Conservation (phyloP, 2,888 invertebrate species). For the Drosophila hawaiiensis region DNA sequence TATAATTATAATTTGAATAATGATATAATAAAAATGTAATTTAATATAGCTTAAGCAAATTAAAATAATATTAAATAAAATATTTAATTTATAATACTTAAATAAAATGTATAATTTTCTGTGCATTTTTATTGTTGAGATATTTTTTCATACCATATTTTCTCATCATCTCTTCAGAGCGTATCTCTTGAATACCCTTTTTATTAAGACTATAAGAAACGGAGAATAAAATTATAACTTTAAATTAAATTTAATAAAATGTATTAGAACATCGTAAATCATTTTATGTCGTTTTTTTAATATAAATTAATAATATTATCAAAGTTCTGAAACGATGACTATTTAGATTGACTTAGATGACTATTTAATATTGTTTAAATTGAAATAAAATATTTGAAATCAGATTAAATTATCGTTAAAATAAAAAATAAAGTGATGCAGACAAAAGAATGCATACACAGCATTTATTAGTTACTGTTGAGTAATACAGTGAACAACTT, state of each 20-base stretch:
- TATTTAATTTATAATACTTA: neutral
- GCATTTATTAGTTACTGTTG: neutral
- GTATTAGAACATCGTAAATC: neutral
- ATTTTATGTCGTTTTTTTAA: neutral
- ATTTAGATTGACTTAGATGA: too few relatives aligned
- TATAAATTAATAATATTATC: neutral
- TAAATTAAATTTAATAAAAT: neutral
- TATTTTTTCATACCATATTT: fast-evolving
- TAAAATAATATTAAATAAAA: neutral
- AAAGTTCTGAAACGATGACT: too few relatives aligned
- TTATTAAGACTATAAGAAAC: neutral
- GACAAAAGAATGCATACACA: neutral
- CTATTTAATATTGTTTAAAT: too few relatives aligned
- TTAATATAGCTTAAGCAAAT: neutral
- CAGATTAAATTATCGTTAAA: too few relatives aligned
- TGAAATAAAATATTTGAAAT: neutral
- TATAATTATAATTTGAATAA: neutral
- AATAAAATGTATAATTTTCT: neutral
- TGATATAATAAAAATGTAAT: neutral
- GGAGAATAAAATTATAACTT: neutral
- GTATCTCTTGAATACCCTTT: neutral
- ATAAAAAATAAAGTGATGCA: neutral
- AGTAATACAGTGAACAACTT: neutral
- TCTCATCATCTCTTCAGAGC: neutral
- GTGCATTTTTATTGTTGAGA: neutral